Percentiles rank a stretch among this genome's conserved stretches.
phyloP scores from a whole-genome alignment of 2,888 invertebrate species.

The Machimus atricapillus region DNA sequence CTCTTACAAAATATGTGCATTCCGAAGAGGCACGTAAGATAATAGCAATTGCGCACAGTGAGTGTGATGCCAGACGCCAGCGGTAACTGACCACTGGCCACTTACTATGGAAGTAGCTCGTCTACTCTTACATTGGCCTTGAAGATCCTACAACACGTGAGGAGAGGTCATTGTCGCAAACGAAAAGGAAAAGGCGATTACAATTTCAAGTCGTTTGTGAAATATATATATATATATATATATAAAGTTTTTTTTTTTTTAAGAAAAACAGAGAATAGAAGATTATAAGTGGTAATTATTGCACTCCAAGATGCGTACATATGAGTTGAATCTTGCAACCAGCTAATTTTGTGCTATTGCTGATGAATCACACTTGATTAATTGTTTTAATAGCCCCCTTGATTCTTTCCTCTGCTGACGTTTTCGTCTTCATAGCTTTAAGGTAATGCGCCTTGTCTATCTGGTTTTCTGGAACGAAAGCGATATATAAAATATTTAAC shows the following conservation, averaged over 20 bases:
- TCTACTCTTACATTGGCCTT: constrained; percentile 53
- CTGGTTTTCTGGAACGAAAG: not conserved
- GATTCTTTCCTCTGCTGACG: not conserved
- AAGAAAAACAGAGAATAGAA: constrained; percentile 24
- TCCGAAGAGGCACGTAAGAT: constrained; percentile 26
- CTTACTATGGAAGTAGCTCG: constrained; percentile 32
- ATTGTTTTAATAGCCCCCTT: constrained; percentile 11
- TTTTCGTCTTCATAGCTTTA: not conserved
- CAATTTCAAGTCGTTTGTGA: constrained; percentile 4
- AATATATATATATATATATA: not conserved
- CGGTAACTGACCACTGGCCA: constrained; percentile 30
- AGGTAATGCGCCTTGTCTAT: not conserved
- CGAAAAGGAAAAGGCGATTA: constrained; percentile 38
- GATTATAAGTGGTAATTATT: constrained; percentile 26
- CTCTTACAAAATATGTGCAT: constrained; percentile 35
- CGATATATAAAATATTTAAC: not conserved
- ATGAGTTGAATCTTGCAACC: not conserved
- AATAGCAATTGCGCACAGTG: constrained; percentile 27
- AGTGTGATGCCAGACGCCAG: constrained; percentile 29
- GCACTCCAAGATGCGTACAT: not conserved
- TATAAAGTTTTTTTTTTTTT: not conserved
- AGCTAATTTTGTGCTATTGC: not conserved
- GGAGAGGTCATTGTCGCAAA: constrained; percentile 58
- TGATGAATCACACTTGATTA: constrained; percentile 22
- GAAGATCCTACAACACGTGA: constrained; percentile 55